Evolutionary conservation across 2,113 vertebrate genomes (phyloP), one percentile per base, ranked within the genome.

Genomic region (Triplophysa dalaica): DNA sequence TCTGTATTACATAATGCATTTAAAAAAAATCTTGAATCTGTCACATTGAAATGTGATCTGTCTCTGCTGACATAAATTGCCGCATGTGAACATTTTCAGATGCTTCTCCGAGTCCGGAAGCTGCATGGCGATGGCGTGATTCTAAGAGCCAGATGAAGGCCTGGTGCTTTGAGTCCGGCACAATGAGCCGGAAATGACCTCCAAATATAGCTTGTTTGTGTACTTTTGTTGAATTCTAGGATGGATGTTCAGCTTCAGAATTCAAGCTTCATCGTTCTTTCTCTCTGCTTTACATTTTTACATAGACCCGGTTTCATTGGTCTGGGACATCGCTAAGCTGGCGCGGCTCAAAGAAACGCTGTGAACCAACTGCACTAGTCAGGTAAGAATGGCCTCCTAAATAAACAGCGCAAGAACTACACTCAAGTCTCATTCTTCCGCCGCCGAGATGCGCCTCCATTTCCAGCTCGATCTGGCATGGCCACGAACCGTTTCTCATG

Each of bases 401-500:
- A 82, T 9, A 60, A 86, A 87, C 87, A 84, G 78, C 6, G 0
- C 41, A 58, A 22, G 84, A 83, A 8, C 78, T 77, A 52, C 21
- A 72, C 85, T 86, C 75, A 86, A 81, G 50, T 88, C 82, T 52
- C 43, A 80, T 61, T 75, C 38, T 9, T 74, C 81, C 56, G 29
- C 21, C 2, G 19, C 63, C 61, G 24, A n/a, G 56, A 69, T 62
- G 11, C 76, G 52, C 52, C 72, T 81, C 76, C 43, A 19, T 68
- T 29, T 63, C 26, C 61, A 16, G 22, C 78, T 88, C 64, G 82
- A 87, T 87, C 84, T 83, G 58, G 33, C 48, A 82, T 80, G 80
- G 74, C 78, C 82, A 72, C 58, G 74, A 88, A 88, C 78, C 68
- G 79, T 87, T 88, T 87, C 17, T 78, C 50, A 86, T 56, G 82